These are phyloP conservation scores for Rhinichthys klamathensis DNA, from an alignment of 2,113 vertebrate genomes.

Conservation along the genomic window DNA sequence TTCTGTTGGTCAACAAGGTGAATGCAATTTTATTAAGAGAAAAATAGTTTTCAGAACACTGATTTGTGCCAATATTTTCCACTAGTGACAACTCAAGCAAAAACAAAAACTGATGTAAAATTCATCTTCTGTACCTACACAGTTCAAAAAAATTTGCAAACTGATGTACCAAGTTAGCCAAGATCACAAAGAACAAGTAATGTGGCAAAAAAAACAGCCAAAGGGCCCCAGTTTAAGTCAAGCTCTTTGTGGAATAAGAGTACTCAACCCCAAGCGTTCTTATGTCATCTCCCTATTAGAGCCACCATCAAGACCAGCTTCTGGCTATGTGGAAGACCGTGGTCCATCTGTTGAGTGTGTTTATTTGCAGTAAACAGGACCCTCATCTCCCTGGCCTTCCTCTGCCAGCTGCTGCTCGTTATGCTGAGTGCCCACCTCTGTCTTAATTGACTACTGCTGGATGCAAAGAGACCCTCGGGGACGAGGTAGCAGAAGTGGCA, in stretches of 20 bases:
- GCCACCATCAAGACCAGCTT: slow-evolving; percentile 30
- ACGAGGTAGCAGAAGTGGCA: slow-evolving; percentile 63
- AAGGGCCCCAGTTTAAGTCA: background rate
- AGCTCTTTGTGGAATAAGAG: background rate
- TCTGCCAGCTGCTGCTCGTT: slow-evolving; percentile 62
- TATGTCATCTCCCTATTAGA: slow-evolving; percentile 17
- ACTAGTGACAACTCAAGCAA: too few relatives aligned
- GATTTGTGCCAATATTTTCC: too few relatives aligned
- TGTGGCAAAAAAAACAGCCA: background rate
- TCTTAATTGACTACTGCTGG: slow-evolving; percentile 68
- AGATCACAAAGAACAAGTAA: background rate
- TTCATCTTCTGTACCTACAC: background rate
- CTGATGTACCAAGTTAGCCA: background rate
- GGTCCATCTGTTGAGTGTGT: slow-evolving; percentile 59
- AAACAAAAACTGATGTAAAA: background rate
- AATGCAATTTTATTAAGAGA: background rate
- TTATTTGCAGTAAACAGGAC: slow-evolving; percentile 55
- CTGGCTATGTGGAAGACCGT: slow-evolving; percentile 13
- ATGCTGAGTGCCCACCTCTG: slow-evolving; percentile 68
- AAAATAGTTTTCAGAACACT: background rate
- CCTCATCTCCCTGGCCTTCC: slow-evolving; percentile 29
- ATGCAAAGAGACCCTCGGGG: slow-evolving; percentile 55
- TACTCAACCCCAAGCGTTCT: slow-evolving; percentile 10
- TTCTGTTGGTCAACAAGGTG: too few relatives aligned
- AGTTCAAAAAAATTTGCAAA: background rate